Evolutionary conservation across 1,140 invertebrate species (phyloP).

Genomic region (Sitophilus oryzae): DNA sequence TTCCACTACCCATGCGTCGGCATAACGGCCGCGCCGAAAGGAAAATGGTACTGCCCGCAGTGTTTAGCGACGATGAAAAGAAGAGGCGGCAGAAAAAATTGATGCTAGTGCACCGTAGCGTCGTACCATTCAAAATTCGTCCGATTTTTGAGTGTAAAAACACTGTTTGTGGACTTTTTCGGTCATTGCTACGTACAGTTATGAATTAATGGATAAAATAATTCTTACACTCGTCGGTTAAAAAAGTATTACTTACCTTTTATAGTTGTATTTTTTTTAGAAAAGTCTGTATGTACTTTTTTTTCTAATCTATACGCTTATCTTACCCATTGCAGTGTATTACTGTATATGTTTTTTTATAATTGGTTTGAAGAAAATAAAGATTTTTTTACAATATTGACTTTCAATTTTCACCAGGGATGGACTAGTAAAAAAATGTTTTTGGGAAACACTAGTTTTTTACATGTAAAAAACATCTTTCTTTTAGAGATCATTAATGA

Average conservation of each 20-base stretch:
- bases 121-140: neutral
- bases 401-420: too few relatives aligned
- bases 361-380: neutral
- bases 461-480: too few relatives aligned
- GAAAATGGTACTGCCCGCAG: constrained; percentile 97
- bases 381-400: neutral
- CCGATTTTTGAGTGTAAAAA: neutral
- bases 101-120: neutral
- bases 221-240: too few relatives aligned
- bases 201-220: too few relatives aligned
- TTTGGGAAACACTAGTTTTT: too few relatives aligned
- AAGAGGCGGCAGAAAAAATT: constrained; percentile 62
- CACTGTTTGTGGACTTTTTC: too few relatives aligned
- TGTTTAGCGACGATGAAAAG: constrained; percentile 88
- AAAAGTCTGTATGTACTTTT: neutral
- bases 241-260: neutral
- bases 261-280: neutral
- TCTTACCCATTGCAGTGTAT: neutral
- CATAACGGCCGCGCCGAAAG: constrained; percentile 91
- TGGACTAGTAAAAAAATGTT: too few relatives aligned
- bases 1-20: constrained; percentile 98
- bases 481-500: too few relatives aligned
- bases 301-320: constrained; percentile 5
- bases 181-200: too few relatives aligned
- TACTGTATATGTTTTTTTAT: neutral